Percentiles rank a stretch among this genome's conserved stretches.
Evolutionary conservation across 2,797 vertebrate species (phyloP).

Genomic region (Eospalax fontanierii): DNA sequence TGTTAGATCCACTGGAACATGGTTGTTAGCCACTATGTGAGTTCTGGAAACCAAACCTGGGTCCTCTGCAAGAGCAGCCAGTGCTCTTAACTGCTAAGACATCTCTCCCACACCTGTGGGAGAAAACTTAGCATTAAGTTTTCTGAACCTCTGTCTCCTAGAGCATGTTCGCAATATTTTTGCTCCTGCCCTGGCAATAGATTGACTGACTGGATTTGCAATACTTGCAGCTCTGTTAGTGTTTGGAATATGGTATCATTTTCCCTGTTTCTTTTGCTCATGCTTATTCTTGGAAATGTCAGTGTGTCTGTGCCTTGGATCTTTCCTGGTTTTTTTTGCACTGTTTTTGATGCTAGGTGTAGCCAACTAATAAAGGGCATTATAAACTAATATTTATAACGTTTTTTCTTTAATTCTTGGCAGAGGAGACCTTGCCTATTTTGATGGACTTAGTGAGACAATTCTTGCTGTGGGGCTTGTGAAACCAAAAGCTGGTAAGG

Average conservation of each 20-base stretch:
- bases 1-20: too few species aligned
- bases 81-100: too few species aligned
- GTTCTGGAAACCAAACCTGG: too few species aligned
- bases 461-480: conserved; percentile 98
- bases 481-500: conserved; percentile 96
- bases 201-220: background rate
- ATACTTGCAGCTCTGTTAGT: background rate
- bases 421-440: conserved; percentile 98
- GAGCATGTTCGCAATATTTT: background rate
- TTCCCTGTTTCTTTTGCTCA: background rate
- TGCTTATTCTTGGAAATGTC: background rate
- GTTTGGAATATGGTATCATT: background rate
- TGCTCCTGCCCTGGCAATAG: background rate
- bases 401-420: conserved; percentile 70
- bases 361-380: background rate
- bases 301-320: background rate
- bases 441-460: conserved; percentile 99
- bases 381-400: conserved; percentile 2
- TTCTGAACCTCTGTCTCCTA: background rate
- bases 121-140: background rate
- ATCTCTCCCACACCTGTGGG: background rate
- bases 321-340: background rate
- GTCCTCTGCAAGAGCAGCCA: too few species aligned
- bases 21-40: too few species aligned
- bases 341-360: background rate